A percentile compares a stretch with the other conserved stretches of the same genome.
phyloP scores from a whole-genome alignment of 1,140 invertebrate species.

The Eriosoma lanigerum region DNA sequence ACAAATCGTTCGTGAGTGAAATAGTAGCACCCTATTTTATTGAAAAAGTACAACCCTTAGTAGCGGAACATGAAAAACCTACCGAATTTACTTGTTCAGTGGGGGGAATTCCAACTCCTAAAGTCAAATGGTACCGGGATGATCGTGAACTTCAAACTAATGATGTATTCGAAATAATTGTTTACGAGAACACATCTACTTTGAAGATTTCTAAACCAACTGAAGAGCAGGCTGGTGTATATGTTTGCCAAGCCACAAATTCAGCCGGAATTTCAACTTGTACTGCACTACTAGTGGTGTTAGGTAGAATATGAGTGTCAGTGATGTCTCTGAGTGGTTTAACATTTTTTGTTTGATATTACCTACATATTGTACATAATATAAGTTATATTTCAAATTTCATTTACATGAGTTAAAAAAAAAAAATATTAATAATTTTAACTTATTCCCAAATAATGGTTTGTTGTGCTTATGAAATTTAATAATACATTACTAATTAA shows the following conservation, averaged over 20 bases:
- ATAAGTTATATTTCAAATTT: background rate
- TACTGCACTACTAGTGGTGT: constrained; percentile 71
- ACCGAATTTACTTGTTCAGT: constrained; percentile 69
- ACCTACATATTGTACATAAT: constrained; percentile 36
- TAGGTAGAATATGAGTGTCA: constrained; percentile 61
- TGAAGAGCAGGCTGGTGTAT: constrained; percentile 73
- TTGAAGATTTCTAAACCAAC: constrained; percentile 68
- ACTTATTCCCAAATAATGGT: background rate
- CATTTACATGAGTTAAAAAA: background rate
- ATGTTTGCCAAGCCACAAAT: constrained; percentile 78
- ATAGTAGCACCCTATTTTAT: constrained; percentile 68
- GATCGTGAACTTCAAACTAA: constrained; percentile 66
- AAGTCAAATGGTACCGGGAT: constrained; percentile 78
- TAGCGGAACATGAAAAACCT: constrained; percentile 65
- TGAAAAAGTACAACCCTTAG: constrained; percentile 69
- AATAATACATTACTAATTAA: no score
- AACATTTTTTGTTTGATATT: constrained; percentile 38
- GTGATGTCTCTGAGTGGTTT: constrained; percentile 28
- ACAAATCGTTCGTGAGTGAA: constrained; percentile 52
- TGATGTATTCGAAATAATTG: constrained; percentile 66
- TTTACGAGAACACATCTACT: constrained; percentile 65
- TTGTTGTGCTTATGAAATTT: constrained; percentile 27
- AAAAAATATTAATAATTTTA: background rate
- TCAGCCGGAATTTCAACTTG: constrained; percentile 75
- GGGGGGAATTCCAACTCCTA: constrained; percentile 68